Base-by-base conservation (phyloP, 2,888 invertebrate species). In the Oligia strigilis region DNA sequence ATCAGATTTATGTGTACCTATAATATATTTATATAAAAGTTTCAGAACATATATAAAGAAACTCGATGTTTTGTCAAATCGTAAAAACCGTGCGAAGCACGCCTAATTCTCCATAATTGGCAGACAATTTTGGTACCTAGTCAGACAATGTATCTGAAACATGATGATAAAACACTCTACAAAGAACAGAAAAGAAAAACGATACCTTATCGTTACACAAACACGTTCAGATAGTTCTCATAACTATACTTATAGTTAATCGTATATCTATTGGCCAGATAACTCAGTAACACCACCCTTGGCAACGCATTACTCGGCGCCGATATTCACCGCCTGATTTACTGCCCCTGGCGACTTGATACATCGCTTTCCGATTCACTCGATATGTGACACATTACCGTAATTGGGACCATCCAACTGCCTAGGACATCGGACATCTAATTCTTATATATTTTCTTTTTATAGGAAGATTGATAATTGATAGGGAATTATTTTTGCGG, bases 361-460 rank as follows among this genome's bases (percentile, higher is more conserved):
- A 86, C 90, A 92, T 90, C 73, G 89, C 81, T 76, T 74, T 83
- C 73, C 84, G 84, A 84, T 82, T 77, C 87, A 81, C 81, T 87
- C 89, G 88, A 90, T 91, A 84, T 89, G 89, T 90, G 91, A 92
- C 92, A 87, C 91, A 91, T 89, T 90, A 91, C 90, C n/a, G 89
- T 92, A 91, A 92, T 92, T 90, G 91, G 80, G 77, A 72, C 75
- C 71, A 84, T 81, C 77, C 72, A 87, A 60, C 80, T 76, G 78
- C 78, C 84, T 78, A 76, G 67, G 74, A 78, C 66, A 70, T 55
- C 17, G 49, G 66, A 65, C 62, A 29, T 77, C 75, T 77, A 64
- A 71, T 67, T 77, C 86, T 78, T 72, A 69, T 74, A 71, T 67
- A 64, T 74, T 52, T 77, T 74, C 23, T 77, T 19, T 66, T 58